Conservation (phyloP, 2,888 invertebrate genomes). For the Lasius fuliginosus region DNA sequence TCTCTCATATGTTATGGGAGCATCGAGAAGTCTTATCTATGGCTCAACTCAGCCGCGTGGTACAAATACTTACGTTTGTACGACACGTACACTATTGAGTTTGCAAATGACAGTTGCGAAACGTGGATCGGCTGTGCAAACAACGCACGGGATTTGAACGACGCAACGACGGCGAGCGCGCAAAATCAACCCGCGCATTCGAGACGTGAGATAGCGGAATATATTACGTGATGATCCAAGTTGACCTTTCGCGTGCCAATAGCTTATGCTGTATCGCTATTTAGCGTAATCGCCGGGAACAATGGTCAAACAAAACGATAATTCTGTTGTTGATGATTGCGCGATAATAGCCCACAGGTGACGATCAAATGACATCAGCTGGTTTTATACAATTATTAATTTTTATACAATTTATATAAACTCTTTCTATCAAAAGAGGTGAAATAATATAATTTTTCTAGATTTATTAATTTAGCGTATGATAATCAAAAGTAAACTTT, state of each 20-base stretch:
- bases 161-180: conserved; percentile 41
- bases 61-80: conserved; percentile 62
- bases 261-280: conserved; percentile 19
- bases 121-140: conserved; percentile 63
- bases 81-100: conserved; percentile 58
- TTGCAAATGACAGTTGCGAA: conserved; percentile 61
- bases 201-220: conserved; percentile 46
- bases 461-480: not conserved
- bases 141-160: conserved; percentile 36
- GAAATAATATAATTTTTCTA: not conserved
- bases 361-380: not conserved
- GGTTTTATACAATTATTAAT: not conserved
- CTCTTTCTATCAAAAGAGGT: not conserved
- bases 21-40: conserved; percentile 57
- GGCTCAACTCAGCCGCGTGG: conserved; percentile 55
- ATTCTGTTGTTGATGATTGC: conserved; percentile 15
- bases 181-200: conserved; percentile 46
- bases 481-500: not conserved
- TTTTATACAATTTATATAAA: not conserved
- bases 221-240: conserved; percentile 42
- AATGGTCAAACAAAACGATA: conserved; percentile 27
- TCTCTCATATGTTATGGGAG: conserved; percentile 19
- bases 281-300: conserved; percentile 18
- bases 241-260: conserved; percentile 50
- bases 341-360: not conserved